phyloP scores from a whole-genome alignment of 1,140 invertebrate genomes.

The Gyrodactylus bullatarudis region DNA sequence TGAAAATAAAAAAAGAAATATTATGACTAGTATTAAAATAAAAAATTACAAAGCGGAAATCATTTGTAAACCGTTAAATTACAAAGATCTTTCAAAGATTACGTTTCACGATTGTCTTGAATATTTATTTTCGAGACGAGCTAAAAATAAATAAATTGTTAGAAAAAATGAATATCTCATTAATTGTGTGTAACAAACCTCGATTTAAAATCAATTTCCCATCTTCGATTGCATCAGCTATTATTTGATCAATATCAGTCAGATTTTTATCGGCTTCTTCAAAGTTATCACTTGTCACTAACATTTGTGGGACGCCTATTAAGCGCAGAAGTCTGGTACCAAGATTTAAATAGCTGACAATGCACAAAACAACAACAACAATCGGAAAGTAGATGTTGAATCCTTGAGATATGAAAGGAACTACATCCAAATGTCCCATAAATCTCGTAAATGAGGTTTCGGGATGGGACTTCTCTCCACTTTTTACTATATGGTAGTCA shows the following conservation, averaged over 20 bases:
- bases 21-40: too few species aligned
- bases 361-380: constrained; percentile 57
- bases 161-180: neutral
- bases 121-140: neutral
- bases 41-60: too few species aligned
- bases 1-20: too few species aligned
- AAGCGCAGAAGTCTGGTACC: constrained; percentile 49
- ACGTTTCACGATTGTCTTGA: too few species aligned
- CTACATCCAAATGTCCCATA: constrained; percentile 97
- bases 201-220: neutral
- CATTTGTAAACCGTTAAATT: too few species aligned
- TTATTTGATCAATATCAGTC: neutral
- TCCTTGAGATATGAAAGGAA: constrained; percentile 73
- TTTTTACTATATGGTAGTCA: constrained; percentile 67
- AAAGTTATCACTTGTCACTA: neutral
- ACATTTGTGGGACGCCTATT: constrained; percentile 36
- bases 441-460: constrained; percentile 72
- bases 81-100: too few species aligned
- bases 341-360: constrained; percentile 73
- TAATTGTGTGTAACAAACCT: neutral
- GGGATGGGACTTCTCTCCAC: constrained; percentile 25
- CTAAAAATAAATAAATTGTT: neutral
- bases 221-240: neutral
- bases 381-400: constrained; percentile 98
- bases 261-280: neutral